A percentile compares a stretch with the other conserved stretches of the same genome.
Conservation (phyloP, 1,140 invertebrate species). For the Caenorhabditis tropicalis region DNA sequence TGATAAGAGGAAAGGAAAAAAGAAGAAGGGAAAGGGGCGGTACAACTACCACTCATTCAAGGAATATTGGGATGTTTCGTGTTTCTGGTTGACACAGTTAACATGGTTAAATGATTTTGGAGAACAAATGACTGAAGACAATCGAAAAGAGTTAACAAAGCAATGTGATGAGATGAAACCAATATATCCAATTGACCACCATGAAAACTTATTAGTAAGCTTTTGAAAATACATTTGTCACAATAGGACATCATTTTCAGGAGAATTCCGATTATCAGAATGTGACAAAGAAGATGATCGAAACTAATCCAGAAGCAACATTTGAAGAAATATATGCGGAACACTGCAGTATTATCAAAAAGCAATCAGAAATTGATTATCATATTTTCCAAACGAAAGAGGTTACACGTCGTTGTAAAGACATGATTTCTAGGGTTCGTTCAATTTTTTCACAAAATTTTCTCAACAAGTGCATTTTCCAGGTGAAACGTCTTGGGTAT, state of each 20-base stretch:
- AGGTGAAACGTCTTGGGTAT: slow-evolving; percentile 41
- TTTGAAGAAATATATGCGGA: slow-evolving; percentile 35
- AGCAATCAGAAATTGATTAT: slow-evolving; percentile 32
- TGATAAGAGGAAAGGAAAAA: slow-evolving; percentile 2
- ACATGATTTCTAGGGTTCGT: slow-evolving; percentile 49
- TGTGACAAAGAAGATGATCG: background rate
- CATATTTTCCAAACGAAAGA: background rate
- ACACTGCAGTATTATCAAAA: slow-evolving; percentile 47
- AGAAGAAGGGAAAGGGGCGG: background rate
- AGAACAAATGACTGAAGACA: slow-evolving; percentile 45
- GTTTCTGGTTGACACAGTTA: background rate
- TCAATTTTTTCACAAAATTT: background rate
- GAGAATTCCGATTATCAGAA: slow-evolving; percentile 5
- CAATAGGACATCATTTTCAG: too few species aligned
- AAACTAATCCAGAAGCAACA: background rate
- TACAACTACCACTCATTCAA: slow-evolving; percentile 38
- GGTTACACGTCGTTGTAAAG: slow-evolving; percentile 47
- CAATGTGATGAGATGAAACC: slow-evolving; percentile 6
- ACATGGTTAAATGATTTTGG: slow-evolving; percentile 57
- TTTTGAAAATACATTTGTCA: background rate
- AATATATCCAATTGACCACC: slow-evolving; percentile 11
- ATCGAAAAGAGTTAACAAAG: background rate
- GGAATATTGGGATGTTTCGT: slow-evolving; percentile 49
- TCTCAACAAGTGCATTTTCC: too few species aligned
- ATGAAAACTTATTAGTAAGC: slow-evolving; percentile 4